Percentiles rank a stretch among this genome's conserved stretches.
phyloP scores from a whole-genome alignment of 2,797 vertebrate species.

The Orientallactaga sibirica region DNA sequence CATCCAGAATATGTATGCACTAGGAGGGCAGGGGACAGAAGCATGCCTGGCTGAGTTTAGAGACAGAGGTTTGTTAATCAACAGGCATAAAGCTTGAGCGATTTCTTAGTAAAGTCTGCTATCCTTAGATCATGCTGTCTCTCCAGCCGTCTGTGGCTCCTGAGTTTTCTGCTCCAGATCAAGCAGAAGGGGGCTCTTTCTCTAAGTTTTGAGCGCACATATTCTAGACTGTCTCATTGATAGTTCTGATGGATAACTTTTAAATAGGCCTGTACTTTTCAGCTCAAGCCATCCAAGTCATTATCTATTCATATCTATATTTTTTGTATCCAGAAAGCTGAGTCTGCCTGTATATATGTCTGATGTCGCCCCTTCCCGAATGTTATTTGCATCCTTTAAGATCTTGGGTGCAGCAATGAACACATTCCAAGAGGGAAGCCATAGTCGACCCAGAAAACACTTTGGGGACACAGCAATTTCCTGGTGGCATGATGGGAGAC shows the following conservation, averaged over 20 bases:
- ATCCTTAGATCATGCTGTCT: not conserved
- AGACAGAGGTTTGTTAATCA: not conserved
- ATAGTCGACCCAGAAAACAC: constrained; percentile 68
- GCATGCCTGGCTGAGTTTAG: no score
- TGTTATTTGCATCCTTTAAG: constrained; percentile 68
- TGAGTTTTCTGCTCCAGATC: constrained; percentile 12
- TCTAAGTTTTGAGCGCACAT: constrained; percentile 16
- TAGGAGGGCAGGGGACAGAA: not conserved
- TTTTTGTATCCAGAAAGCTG: constrained; percentile 33
- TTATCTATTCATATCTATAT: constrained; percentile 18
- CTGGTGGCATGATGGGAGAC: not conserved
- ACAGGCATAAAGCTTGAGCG: not conserved
- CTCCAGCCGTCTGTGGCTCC: not conserved
- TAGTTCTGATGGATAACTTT: constrained; percentile 19
- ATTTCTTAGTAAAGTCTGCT: not conserved
- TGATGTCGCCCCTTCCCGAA: constrained; percentile 58
- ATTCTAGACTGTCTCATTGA: not conserved
- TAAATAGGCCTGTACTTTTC: constrained; percentile 17
- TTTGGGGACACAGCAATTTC: constrained; percentile 68
- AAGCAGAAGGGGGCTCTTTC: not conserved
- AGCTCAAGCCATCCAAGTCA: not conserved
- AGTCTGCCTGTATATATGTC: constrained; percentile 15
- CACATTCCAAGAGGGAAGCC: constrained; percentile 63
- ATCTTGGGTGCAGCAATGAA: constrained; percentile 56
- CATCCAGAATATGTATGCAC: no score